phyloP scores from a whole-genome alignment of 2,113 vertebrate species.

The Patagioenas fasciata region DNA sequence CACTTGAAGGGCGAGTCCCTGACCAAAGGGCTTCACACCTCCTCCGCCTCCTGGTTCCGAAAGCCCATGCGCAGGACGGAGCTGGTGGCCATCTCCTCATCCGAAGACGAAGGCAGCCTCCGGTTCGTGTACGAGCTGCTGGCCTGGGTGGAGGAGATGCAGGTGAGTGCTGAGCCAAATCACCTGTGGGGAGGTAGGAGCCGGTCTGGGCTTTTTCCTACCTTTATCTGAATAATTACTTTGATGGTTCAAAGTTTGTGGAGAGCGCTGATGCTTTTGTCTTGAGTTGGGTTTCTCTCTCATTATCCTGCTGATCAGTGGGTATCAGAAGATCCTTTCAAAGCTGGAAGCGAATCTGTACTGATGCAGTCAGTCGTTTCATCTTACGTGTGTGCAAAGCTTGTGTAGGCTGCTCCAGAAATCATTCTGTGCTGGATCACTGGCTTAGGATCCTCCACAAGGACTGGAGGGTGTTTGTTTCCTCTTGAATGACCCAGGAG shows the following conservation, averaged over 20 bases:
- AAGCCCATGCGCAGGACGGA: slow-evolving; percentile 89
- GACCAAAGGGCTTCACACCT: slow-evolving; percentile 78
- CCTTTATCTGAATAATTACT: background rate
- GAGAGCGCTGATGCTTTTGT: background rate
- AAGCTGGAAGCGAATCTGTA: background rate
- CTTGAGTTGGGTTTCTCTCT: background rate
- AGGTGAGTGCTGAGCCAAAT: slow-evolving; percentile 73
- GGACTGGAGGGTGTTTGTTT: background rate
- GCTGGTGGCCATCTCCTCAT: slow-evolving; percentile 93
- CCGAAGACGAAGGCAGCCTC: slow-evolving; percentile 93
- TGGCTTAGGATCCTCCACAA: background rate
- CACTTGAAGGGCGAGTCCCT: slow-evolving; percentile 73
- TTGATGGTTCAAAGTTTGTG: background rate
- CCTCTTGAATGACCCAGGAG: background rate
- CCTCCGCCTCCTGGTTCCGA: slow-evolving; percentile 85
- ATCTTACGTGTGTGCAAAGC: background rate
- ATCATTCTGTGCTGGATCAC: background rate
- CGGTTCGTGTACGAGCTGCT: slow-evolving; percentile 96
- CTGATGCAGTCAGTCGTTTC: background rate
- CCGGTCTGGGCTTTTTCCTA: background rate
- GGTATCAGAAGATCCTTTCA: background rate
- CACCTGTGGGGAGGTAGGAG: background rate
- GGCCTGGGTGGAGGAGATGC: slow-evolving; percentile 97
- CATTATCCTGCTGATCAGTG: background rate
- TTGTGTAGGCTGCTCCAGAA: background rate